Conservation (phyloP, 2,113 vertebrate species). For the Lophius piscatorius region DNA sequence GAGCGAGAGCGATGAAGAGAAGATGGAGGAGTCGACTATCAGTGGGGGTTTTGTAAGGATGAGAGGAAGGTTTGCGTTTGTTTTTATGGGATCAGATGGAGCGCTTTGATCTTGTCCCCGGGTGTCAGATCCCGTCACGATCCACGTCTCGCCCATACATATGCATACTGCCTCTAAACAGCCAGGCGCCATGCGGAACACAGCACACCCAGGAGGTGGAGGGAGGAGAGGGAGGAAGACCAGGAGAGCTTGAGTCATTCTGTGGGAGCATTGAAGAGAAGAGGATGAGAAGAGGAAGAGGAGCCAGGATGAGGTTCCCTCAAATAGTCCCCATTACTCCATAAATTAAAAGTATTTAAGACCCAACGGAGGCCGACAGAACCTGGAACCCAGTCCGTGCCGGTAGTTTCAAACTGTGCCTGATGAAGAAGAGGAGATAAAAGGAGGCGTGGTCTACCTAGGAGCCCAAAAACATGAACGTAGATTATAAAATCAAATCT, state of each 20-base stretch:
- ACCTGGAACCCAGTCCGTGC: too few species aligned
- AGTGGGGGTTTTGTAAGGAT: constrained; percentile 78
- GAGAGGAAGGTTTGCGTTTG: constrained; percentile 76
- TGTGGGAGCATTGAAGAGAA: constrained; percentile 14
- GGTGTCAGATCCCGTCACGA: constrained; percentile 77
- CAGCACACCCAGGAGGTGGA: constrained; percentile 42
- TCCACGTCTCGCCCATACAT: constrained; percentile 77
- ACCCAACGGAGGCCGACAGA: too few species aligned
- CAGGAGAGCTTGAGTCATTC: constrained; percentile 23
- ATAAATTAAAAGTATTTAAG: too few species aligned
- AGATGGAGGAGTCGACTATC: constrained; percentile 74
- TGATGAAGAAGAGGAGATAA: too few species aligned
- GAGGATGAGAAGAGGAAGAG: constrained; percentile 22
- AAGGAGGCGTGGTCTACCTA: too few species aligned
- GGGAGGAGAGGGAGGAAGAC: constrained; percentile 15
- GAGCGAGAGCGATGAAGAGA: constrained; percentile 50
- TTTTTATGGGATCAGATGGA: constrained; percentile 81
- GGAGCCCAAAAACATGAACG: too few species aligned
- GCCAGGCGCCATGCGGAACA: constrained; percentile 68
- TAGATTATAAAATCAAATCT: too few species aligned
- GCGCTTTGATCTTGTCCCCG: constrained; percentile 80
- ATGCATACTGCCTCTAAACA: constrained; percentile 77
- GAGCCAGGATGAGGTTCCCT: constrained; percentile 20
- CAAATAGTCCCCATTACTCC: too few species aligned
- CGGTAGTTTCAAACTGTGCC: too few species aligned